phyloP scores from a whole-genome alignment of 2,113 vertebrate genomes.

The Oenanthe melanoleuca region DNA sequence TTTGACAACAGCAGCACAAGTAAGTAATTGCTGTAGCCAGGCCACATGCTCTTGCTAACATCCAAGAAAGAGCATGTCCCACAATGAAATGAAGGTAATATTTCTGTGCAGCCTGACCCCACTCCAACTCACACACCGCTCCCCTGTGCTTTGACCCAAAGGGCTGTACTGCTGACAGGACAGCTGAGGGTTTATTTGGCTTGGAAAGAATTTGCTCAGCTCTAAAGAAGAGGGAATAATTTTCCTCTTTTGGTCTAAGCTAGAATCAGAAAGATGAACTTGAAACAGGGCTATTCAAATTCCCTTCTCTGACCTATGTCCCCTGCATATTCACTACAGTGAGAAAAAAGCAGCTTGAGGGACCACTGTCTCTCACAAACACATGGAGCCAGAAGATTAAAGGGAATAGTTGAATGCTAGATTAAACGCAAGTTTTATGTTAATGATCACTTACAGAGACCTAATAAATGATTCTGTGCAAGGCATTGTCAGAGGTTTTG shows the following conservation, averaged over 20 bases:
- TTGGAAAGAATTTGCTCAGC: not conserved
- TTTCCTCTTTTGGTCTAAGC: not conserved
- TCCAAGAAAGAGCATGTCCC: not conserved
- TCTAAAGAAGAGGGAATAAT: not conserved
- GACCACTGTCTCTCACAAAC: not conserved
- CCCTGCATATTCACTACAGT: not conserved
- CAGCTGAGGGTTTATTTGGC: not conserved
- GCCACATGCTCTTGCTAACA: not conserved
- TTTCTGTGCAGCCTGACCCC: not conserved
- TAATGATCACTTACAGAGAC: constrained; percentile 42
- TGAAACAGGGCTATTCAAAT: not conserved
- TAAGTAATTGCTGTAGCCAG: not conserved
- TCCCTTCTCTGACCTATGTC: not conserved
- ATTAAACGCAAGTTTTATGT: constrained; percentile 50
- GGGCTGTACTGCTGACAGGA: not conserved
- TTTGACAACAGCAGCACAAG: not conserved
- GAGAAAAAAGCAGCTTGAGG: not conserved
- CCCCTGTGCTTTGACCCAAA: not conserved
- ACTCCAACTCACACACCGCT: not conserved
- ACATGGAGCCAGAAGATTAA: not conserved
- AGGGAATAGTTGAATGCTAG: not conserved
- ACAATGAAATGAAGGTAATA: not conserved
- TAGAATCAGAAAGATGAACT: not conserved
- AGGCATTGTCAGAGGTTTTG: constrained; percentile 1
- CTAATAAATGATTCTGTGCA: constrained; percentile 46